Evolutionary conservation across 2,113 vertebrate genomes (phyloP).

Genomic region (Laticauda colubrina): DNA sequence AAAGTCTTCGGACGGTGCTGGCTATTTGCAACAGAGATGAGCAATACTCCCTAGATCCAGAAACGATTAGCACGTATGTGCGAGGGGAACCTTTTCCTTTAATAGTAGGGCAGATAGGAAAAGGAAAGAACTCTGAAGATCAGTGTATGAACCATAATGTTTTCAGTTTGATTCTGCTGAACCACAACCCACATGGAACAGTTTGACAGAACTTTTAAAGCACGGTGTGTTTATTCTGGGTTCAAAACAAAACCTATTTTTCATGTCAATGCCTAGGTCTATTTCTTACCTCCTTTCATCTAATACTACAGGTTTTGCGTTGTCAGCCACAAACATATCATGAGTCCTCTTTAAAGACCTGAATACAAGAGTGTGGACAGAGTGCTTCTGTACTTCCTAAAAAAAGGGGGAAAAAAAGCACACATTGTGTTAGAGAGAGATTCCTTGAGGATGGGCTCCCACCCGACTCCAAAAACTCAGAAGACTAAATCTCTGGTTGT

Average conservation of each 20-base stretch:
- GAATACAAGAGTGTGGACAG: slow-evolving; percentile 96
- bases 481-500: background rate
- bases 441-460: background rate
- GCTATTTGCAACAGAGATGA: too few species aligned
- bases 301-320: slow-evolving; percentile 83
- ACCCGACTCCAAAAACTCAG: background rate
- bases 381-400: slow-evolving; percentile 97
- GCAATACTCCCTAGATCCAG: too few species aligned
- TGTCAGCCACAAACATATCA: slow-evolving; percentile 98
- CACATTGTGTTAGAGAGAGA: background rate
- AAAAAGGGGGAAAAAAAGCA: slow-evolving; percentile 12
- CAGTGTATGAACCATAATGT: background rate
- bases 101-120: background rate
- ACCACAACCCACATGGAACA: background rate
- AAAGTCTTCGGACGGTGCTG: too few species aligned
- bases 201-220: background rate
- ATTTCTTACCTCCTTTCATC: slow-evolving; percentile 86
- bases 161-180: background rate
- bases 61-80: too few species aligned
- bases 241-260: background rate
- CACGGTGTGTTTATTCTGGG: background rate
- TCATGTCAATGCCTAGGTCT: background rate
- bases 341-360: slow-evolving; percentile 96
- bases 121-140: background rate
- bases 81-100: too few species aligned